Conservation (phyloP, 2,797 vertebrate species). For the Steatocranus sp. region DNA sequence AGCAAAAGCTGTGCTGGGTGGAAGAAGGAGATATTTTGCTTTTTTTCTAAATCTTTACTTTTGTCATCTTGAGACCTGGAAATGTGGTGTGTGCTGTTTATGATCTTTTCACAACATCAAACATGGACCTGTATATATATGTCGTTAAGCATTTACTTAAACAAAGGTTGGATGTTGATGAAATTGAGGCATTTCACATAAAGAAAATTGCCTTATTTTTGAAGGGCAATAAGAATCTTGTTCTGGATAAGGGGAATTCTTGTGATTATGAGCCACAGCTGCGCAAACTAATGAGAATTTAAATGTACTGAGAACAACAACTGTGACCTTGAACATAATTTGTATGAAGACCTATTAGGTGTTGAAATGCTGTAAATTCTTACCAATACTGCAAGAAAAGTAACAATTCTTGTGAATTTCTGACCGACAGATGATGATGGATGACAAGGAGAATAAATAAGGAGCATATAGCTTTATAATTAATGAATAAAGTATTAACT, state of each 20-base stretch:
- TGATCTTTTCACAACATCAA: constrained; percentile 16
- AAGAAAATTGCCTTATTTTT: not conserved
- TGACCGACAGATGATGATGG: not conserved
- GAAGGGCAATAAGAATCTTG: not conserved
- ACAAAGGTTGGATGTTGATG: not conserved
- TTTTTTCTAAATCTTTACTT: not conserved
- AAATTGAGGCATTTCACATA: not conserved
- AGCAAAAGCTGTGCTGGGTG: not conserved
- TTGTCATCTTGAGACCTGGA: not conserved
- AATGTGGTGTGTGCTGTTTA: not conserved
- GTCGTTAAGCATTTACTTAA: not conserved
- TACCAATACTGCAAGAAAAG: rapidly evolving
- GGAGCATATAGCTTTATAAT: not conserved
- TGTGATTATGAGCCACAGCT: not conserved
- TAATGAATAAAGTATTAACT: not conserved
- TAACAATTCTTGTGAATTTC: not conserved
- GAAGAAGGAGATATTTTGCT: not conserved
- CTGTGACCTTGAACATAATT: not conserved
- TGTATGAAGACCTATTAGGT: not conserved
- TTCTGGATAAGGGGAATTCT: not conserved
- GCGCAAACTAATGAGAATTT: not conserved
- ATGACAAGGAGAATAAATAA: not conserved
- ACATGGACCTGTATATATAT: not conserved
- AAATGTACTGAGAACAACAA: not conserved
- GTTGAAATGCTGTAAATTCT: not conserved